Base-by-base conservation (phyloP, 2,113 vertebrate genomes). In the Rhea pennata region DNA sequence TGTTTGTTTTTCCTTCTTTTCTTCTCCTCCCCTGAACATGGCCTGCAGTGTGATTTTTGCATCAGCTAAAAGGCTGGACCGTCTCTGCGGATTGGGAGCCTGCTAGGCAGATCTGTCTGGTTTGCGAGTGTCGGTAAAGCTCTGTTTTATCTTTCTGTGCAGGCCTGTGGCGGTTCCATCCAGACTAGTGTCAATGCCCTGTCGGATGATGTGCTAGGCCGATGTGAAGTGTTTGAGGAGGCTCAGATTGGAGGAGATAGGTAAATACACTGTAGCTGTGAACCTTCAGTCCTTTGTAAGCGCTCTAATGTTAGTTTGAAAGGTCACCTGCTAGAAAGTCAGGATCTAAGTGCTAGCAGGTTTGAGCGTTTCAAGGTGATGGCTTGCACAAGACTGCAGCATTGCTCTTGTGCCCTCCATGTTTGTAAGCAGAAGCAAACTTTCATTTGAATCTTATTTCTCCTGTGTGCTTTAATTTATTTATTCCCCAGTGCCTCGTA, bases 151-250 rank as follows among this genome's bases (percentile, higher is more conserved):
- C 21, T 20, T 44, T 77, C 48, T 4, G 2, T 56, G 39, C 95
- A 99, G 99, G 99, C 99, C 58, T 99, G 99, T 1, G 99, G 99
- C 0, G 99, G 99, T 77, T 99, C 99, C 80, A 99, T 99, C 95
- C 99, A 99, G 98, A 99, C 99, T 3, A 99, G 99, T 26, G 99
- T 99, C 16, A 97, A 98, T 10, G 91, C 98, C 36, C 86, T 99
- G 88, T 97, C 98, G 0, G 95, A 98, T 0, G 98, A 99, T 9
- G 99, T 99, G 16, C 97, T 99, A 92, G 99, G 99, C n/a, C 90
- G n/a, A 77, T 99, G 99, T 10, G 98, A 98, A 19, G 87, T 99
- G 27, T 99, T 99, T 23, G 99, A 99, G 96, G 99, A 99, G 96
- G 97, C 98, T 29, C 99, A 99, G 97, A 98, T 99, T 78, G 99